phyloP scores from a whole-genome alignment of 2,113 vertebrate genomes.

The Cynoglossus semilaevis region DNA sequence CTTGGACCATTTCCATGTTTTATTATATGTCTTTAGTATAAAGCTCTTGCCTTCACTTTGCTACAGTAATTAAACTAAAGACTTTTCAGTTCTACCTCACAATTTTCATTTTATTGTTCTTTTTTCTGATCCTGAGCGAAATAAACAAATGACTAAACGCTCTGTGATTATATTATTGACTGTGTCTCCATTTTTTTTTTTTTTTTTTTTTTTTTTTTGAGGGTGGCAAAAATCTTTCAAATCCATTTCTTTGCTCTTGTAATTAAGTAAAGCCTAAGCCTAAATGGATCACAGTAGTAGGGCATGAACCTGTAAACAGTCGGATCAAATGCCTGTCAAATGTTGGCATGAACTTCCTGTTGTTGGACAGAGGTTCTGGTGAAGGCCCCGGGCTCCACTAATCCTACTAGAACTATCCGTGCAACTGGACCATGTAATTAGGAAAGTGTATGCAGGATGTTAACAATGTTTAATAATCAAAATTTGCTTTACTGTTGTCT shows the following conservation, averaged over 20 bases:
- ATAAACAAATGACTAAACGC: background rate
- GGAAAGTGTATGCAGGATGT: conserved; percentile 76
- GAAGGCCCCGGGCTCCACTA: conserved; percentile 76
- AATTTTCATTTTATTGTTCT: background rate
- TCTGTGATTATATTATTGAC: background rate
- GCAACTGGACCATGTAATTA: conserved; percentile 74
- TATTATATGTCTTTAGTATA: background rate
- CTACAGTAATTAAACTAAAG: background rate
- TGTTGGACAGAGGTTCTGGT: conserved; percentile 82
- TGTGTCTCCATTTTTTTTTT: background rate
- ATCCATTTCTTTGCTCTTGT: background rate
- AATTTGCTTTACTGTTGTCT: conserved; percentile 73
- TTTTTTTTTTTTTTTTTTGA: conserved; percentile 6
- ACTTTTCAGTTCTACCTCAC: background rate
- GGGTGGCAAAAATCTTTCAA: conserved; percentile 4
- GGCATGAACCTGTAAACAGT: conserved; percentile 8
- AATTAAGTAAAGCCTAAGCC: background rate
- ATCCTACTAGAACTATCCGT: conserved; percentile 69
- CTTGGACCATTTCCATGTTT: no score
- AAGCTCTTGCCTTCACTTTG: background rate
- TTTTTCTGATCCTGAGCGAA: background rate
- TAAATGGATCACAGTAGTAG: background rate
- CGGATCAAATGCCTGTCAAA: conserved; percentile 25
- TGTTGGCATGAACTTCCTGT: conserved; percentile 30
- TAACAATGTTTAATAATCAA: conserved; percentile 73